These are phyloP conservation scores for Arizona elegans DNA, from an alignment of 2,113 vertebrate genomes.

Conservation along the genomic window DNA sequence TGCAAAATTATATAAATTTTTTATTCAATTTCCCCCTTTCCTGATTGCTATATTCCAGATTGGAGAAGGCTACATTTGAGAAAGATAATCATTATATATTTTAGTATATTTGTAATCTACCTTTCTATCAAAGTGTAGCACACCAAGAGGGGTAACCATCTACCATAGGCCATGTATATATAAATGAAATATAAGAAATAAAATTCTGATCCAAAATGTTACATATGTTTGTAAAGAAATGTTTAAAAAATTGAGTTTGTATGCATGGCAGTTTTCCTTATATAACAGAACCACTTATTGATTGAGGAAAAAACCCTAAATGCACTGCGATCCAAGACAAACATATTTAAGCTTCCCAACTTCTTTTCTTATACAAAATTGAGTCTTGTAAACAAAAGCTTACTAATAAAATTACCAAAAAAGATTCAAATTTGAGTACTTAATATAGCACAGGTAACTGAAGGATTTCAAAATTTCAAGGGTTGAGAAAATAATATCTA, in stretches of 20 bases:
- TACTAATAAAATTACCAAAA: not conserved
- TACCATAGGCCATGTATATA: not conserved
- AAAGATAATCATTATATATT: not conserved
- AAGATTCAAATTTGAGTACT: not conserved
- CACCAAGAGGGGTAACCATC: not conserved
- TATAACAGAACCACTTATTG: not conserved
- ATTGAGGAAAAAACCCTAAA: not conserved
- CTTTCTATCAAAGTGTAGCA: not conserved
- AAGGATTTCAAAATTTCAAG: not conserved
- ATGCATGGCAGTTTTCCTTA: not conserved
- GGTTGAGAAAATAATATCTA: not conserved
- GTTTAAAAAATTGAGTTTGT: rapidly evolving
- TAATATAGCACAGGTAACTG: not conserved
- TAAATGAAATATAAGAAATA: not conserved
- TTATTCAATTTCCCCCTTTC: not conserved
- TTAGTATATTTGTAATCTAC: not conserved
- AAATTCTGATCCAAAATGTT: not conserved
- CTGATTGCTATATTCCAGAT: not conserved
- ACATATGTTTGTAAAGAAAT: not conserved
- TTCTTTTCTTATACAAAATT: not conserved
- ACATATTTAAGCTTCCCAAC: not conserved
- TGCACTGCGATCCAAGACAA: not conserved
- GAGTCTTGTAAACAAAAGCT: not conserved
- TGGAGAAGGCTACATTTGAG: not conserved
- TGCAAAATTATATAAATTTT: not conserved